Evolutionary conservation across 2,888 invertebrate species (phyloP), one percentile per base, ranked within the genome.

Genomic region (Hypomecis atomaria): DNA sequence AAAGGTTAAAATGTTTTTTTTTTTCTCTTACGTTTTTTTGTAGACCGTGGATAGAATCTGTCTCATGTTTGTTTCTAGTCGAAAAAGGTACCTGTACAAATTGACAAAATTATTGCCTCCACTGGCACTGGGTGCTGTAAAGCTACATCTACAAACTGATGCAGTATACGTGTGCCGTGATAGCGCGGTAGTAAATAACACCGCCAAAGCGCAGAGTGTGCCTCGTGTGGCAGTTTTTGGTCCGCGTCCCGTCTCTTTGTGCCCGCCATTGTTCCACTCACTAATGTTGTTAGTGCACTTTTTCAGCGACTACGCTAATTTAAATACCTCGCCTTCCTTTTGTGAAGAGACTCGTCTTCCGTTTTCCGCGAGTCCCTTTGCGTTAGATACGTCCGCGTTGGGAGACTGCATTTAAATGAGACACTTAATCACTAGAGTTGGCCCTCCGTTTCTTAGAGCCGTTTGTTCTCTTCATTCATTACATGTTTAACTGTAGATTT

Each of bases 221-320:
- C 38, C 11, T 66, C 72, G 78, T 78, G 77, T 78, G 79, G 76
- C 79, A 77, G 79, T 76, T 82, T 81, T 83, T 80, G 84, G 81
- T 78, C 80, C 79, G 76, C 76, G 79, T 83, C 82, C 84, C 84
- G 83, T 78, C 82, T 83, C 88, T 88, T 90, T 91, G 89, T 92
- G 85, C 83, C 70, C 73, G 78, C 88, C 86, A 90, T 92, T 92
- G 90, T 92, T 89, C 89, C 85, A 80, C 84, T 85, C 81, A 84
- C 86, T 92, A 92, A 92, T 91, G 90, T 91, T 92, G 90, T 92
- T 90, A 92, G 89, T 92, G 90, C 89, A 92, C 89, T 91, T 92
- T 91, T 92, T 90, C 88, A 89, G 85, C 80, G 89, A 91, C 86
- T 88, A 87, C 90, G 87, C 89, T 92, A 92, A 92, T 92, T 92